A percentile compares a stretch with the other conserved stretches of the same genome.
Evolutionary conservation across 53 echinoderm and acorn worm species (phyloP).

Genomic region (Holothuria scabra): DNA sequence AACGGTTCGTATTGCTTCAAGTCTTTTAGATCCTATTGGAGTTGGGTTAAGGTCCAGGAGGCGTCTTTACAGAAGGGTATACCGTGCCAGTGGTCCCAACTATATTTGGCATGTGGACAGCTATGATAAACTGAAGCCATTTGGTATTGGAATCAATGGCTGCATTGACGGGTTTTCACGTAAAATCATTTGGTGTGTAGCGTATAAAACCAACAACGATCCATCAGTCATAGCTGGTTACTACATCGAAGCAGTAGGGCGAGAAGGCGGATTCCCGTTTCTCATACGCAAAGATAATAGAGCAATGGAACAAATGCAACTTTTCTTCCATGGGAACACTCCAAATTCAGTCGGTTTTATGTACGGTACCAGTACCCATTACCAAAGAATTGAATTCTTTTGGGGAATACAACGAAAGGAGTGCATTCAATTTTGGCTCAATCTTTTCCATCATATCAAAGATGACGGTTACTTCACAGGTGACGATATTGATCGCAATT

Average conservation of each 20-base stretch:
- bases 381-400: constrained; percentile 61
- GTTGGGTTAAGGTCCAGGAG: constrained; percentile 31
- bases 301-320: constrained; percentile 42
- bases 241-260: constrained; percentile 46
- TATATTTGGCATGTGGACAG: constrained; percentile 62
- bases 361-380: constrained; percentile 37
- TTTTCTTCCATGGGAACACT: constrained; percentile 44
- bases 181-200: constrained; percentile 50
- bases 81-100: constrained; percentile 47
- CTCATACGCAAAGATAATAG: constrained; percentile 50
- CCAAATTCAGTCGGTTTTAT: constrained; percentile 46
- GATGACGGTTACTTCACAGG: constrained; percentile 42
- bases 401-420: constrained; percentile 54
- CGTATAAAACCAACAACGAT: constrained; percentile 49
- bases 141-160: constrained; percentile 54
- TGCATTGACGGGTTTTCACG: constrained; percentile 65
- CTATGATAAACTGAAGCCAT: constrained; percentile 60
- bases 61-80: constrained; percentile 40
- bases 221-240: constrained; percentile 52
- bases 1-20: constrained; percentile 42
- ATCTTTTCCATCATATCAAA: constrained; percentile 29
- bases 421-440: constrained; percentile 55
- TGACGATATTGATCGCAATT: constrained; percentile 24
- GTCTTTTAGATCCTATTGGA: constrained; percentile 38
- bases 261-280: constrained; percentile 36